Conservation (phyloP, 1,140 invertebrate species). For the Drosophila equinoxialis region DNA sequence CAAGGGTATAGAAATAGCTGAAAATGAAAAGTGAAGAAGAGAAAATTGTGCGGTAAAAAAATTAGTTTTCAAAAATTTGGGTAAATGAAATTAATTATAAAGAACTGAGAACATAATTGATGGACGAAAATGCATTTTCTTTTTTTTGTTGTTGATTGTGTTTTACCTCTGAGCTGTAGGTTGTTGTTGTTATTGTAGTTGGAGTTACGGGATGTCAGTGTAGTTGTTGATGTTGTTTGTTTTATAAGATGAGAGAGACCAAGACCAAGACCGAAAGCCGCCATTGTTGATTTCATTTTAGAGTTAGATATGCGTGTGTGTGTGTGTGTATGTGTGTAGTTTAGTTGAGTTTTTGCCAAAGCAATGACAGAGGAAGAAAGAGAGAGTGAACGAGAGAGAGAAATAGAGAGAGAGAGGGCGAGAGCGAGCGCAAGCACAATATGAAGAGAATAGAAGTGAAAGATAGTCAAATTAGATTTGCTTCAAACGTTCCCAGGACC, state of each 20-base stretch:
- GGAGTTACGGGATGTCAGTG: slow-evolving; percentile 47
- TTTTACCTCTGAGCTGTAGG: slow-evolving; percentile 81
- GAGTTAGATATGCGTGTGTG: slow-evolving; percentile 24
- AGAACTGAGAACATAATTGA: slow-evolving; percentile 36
- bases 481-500: slow-evolving; percentile 82
- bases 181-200: slow-evolving; percentile 47
- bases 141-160: slow-evolving; percentile 57
- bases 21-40: slow-evolving; percentile 5
- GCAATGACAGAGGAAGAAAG: slow-evolving; percentile 32
- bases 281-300: slow-evolving; percentile 22
- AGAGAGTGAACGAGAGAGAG: slow-evolving; percentile 28
- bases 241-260: slow-evolving; percentile 27
- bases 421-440: slow-evolving; percentile 26
- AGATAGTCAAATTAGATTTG: slow-evolving; percentile 82
- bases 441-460: slow-evolving; percentile 65
- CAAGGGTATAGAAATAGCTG: too few relatives aligned
- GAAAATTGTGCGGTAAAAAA: slow-evolving; percentile 35
- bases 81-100: slow-evolving; percentile 19
- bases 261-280: slow-evolving; percentile 9
- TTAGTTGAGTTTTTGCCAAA: slow-evolving; percentile 44
- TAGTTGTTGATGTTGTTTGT: slow-evolving; percentile 50
- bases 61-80: slow-evolving; percentile 6
- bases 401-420: slow-evolving; percentile 37
- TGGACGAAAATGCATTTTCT: slow-evolving; percentile 63
- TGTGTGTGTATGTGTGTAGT: slow-evolving; percentile 35